Evolutionary conservation across 2,797 vertebrate genomes (phyloP), one percentile per base, ranked within the genome.

Genomic region (Trachops cirrhosus): DNA sequence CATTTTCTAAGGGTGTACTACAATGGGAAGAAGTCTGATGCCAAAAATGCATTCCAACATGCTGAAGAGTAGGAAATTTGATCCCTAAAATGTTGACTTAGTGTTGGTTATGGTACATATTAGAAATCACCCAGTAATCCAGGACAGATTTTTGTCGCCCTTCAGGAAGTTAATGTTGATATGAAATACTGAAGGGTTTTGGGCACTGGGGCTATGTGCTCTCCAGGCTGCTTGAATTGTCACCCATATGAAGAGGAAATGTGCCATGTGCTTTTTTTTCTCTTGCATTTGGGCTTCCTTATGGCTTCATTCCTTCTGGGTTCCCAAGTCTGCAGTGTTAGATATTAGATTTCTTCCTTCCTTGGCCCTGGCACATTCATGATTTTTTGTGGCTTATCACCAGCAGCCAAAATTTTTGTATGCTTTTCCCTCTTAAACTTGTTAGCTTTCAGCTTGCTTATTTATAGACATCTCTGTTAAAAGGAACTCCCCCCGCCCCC

Each of bases 311-410:
- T 96, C 98, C 97, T 98, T 98, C 97, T 98, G 94, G 97, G 98
- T 98, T 98, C 97, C 94, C 92, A 94, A 18, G 96, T 97, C 94
- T 97, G 97, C 97, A 97, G 75, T 75, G 80, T 95, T 97, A 96
- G 97, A 95, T 98, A 97, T 97, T 98, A 94, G 96, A 95, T 97
- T 98, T 98, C 97, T 97, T 98, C 91, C 95, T 98, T 97, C 96
- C 91, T 93, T 98, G 98, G 97, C 98, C 96, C 59, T 97, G 96
- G 96, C 95, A 90, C 91, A 39, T 83, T 91, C 82, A 46, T 15
- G 93, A 95, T 93, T 98, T 97, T 97, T 37, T 67, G 57, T 96
- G 26, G 93, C 94, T 97, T 68, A 97, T 97, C 94, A 95, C 85
- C 93, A 93, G 96, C 97, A 98, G 97, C 97, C 96, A 97, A 96